Evolutionary conservation across 2,888 invertebrate species (phyloP), one percentile per base, ranked within the genome.

Genomic region (Epiperipatus broadwayi): DNA sequence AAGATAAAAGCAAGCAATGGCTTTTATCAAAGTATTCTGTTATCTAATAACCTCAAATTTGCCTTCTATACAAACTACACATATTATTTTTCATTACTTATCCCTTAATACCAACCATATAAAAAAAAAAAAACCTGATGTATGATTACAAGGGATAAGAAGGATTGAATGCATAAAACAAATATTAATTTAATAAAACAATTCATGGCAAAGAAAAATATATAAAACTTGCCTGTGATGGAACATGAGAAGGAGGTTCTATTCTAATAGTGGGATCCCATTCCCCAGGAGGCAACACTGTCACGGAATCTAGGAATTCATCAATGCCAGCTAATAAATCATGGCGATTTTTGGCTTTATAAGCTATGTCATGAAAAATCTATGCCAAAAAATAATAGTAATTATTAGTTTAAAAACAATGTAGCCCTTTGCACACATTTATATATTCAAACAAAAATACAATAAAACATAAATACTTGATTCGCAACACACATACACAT

Each of bases 261-360:
- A 87, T 87, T 47, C 87, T 70, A 50, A 89, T 91, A 30, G 80
- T 75, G 0, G 91, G 89, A 64, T 89, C 91, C 89, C 91, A 91
- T 65, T 93, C 91, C 12, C 91, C 91, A 1, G 93, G 93, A 15
- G 93, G 95, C 48, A 95, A 68, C 38, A 95, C 91, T 32, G 87
- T 89, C 10, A 37, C 35, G 18, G 84, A 80, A 58, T 93, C 91
- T 33, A 95, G 65, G 58, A 93, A 93, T 60, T 93, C 93, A 58
- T 95, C 93, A 37, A 95, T 75, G 3, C 91, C 95, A 7, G 89
- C 83, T 47, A 95, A 59, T 39, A 95, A 65, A 57, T 95, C 91
- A 54, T 81, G 78, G 42, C 81, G 69, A 58, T 78, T 79, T 48
- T 73, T 75, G 0, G 87, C 85, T 50, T 83, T 72, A 57, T 91